Evolutionary conservation across 2,113 vertebrate genomes (phyloP), one percentile per base, ranked within the genome.

Genomic region (Saccopteryx bilineata): DNA sequence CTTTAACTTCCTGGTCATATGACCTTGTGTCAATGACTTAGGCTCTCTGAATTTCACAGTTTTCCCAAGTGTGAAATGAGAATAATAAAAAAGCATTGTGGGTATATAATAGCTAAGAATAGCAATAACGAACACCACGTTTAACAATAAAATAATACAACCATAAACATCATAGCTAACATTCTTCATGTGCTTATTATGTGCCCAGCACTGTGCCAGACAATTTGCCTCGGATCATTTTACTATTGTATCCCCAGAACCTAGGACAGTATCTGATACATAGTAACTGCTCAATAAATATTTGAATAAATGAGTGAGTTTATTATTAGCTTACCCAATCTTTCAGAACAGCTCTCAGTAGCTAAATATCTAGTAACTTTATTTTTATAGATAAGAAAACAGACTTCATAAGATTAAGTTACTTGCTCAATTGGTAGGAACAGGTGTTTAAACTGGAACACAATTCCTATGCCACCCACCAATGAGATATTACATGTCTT

Each of bases 331-430:
- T 95, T 75, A 91, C 48, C 68, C 88, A 48, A 91, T 65, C 24
- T 91, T 91, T 93, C 46, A 95, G 23, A 97, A 93, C 18, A 91
- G 52, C 11, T 94, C 54, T 92, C 31, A 33, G 50, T 39, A 63
- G 19, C 63, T 83, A 80, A 94, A 75, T 39, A 63, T 48, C 69
- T n/a, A 15, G 26, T 54, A 78, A 39, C 3, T 17, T 28, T 50
- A 46, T 78, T 84, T 86, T 61, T 5, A 46, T 28, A 74, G 13
- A 2, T 24, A 39, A 84, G n/a, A 76, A 88, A 92, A 85, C n/a
- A 84, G 26, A 54, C 31, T 74, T 78, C 52, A 17, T 28, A 85
- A 74, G n/a, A 7, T 60, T 26, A 58, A 39, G 61, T 82, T 85
- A 65, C 46, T 80, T 84, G 46, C 24, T 85, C 61, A 90, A 15